A percentile compares a stretch with the other conserved stretches of the same genome.
Conservation (phyloP, 2,888 invertebrate genomes). For the Ectemnius lituratus region DNA sequence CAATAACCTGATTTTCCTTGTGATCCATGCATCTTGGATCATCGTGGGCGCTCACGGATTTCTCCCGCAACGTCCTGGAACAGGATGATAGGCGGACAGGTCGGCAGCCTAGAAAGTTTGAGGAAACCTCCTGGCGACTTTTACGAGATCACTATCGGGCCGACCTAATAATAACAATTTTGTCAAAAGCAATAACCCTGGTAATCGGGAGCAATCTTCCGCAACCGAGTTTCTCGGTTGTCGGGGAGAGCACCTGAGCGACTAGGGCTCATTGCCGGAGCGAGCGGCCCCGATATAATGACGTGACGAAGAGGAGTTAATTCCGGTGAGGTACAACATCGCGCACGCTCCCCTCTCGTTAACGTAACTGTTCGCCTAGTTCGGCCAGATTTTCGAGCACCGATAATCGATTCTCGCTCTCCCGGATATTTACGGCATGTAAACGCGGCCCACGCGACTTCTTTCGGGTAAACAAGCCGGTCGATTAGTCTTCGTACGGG, state of each 20-base stretch:
- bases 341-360: constrained; percentile 2
- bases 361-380: constrained; percentile 6
- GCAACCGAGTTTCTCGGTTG: constrained; percentile 26
- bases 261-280: constrained; percentile 25
- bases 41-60: constrained; percentile 23
- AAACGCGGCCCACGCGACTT: background rate
- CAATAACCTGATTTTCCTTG: too few species aligned
- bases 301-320: constrained; percentile 17
- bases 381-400: background rate
- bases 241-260: background rate
- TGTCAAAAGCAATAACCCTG: constrained; percentile 62
- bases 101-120: constrained; percentile 59
- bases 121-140: constrained; percentile 50
- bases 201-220: constrained; percentile 56
- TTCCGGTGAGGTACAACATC: background rate
- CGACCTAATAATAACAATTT: constrained; percentile 66
- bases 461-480: background rate
- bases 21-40: too few species aligned
- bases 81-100: background rate
- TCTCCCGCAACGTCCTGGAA: constrained; percentile 14
- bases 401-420: constrained; percentile 9
- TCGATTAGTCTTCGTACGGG: background rate
- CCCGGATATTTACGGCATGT: background rate
- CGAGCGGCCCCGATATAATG: constrained; percentile 12
- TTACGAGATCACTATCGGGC: constrained; percentile 62